Evolutionary conservation across 2,113 vertebrate species (phyloP).

Genomic region (Polyodon spathula): DNA sequence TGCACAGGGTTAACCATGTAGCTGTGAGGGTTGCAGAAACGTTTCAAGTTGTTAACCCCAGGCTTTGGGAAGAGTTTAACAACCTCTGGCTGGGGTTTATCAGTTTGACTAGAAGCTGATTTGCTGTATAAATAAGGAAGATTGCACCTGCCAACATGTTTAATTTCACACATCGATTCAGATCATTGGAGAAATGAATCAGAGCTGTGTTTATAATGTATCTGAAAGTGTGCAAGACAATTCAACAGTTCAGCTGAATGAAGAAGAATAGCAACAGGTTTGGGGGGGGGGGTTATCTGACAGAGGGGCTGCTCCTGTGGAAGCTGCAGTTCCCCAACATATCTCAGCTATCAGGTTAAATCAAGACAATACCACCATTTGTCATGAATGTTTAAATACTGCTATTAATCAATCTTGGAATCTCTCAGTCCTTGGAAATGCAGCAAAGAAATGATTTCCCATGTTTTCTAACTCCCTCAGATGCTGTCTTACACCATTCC

Average conservation of each 20-base stretch:
- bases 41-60: conserved; percentile 1
- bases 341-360: conserved; percentile 31
- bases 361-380: conserved; percentile 21
- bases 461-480: background rate
- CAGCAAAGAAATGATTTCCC: conserved; percentile 4
- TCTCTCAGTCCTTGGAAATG: conserved; percentile 28
- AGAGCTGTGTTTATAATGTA: conserved; percentile 33
- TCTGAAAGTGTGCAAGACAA: conserved; percentile 25
- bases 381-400: conserved; percentile 36
- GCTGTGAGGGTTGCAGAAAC: background rate
- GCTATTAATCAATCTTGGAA: conserved; percentile 49
- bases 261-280: conserved; percentile 5
- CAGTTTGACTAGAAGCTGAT: conserved; percentile 44
- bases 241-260: conserved; percentile 17
- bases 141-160: conserved; percentile 40
- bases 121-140: conserved; percentile 38
- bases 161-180: conserved; percentile 57
- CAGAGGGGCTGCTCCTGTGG: too few species aligned
- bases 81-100: conserved; percentile 44
- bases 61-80: conserved; percentile 24
- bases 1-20: background rate
- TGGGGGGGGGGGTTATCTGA: too few species aligned
- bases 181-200: conserved; percentile 49
- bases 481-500: background rate
- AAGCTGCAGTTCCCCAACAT: conserved; percentile 25